These are phyloP conservation scores for Sycophila sp. DNA, from an alignment of 1,140 invertebrate species.

Conservation along the genomic window DNA sequence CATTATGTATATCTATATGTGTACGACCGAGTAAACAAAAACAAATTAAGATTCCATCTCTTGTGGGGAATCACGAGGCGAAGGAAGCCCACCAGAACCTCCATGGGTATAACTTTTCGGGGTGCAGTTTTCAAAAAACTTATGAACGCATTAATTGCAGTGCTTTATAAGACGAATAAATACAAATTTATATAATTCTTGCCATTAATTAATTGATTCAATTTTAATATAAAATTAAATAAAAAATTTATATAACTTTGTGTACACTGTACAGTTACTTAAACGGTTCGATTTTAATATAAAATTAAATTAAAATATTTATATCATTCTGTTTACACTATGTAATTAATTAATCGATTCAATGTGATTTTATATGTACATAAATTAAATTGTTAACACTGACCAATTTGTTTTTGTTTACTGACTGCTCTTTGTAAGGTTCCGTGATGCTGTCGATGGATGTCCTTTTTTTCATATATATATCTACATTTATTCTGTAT, in stretches of 20 bases:
- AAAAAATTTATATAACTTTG: no score
- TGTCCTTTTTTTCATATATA: slow-evolving; percentile 6
- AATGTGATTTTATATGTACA: no score
- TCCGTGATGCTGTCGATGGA: slow-evolving; percentile 12
- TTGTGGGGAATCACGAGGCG: no score
- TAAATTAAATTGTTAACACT: no score
- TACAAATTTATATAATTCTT: no score
- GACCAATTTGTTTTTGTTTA: slow-evolving; percentile 31
- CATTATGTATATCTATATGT: slow-evolving; percentile 18
- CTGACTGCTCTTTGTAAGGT: slow-evolving; percentile 10
- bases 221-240: no score
- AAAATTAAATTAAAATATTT: background rate
- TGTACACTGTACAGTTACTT: no score
- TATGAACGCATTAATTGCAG: background rate
- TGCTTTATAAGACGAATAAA: background rate
- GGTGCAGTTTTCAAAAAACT: background rate
- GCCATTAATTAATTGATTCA: no score
- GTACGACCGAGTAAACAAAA: slow-evolving; percentile 42
- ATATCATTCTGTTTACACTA: no score
- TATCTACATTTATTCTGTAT: background rate
- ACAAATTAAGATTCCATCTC: slow-evolving; percentile 15
- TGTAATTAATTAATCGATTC: no score
- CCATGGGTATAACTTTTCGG: no score
- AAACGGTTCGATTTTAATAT: background rate
- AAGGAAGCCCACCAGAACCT: no score